Evolutionary conservation across 1,140 invertebrate genomes (phyloP).

Genomic region (Drosophila tristis): DNA sequence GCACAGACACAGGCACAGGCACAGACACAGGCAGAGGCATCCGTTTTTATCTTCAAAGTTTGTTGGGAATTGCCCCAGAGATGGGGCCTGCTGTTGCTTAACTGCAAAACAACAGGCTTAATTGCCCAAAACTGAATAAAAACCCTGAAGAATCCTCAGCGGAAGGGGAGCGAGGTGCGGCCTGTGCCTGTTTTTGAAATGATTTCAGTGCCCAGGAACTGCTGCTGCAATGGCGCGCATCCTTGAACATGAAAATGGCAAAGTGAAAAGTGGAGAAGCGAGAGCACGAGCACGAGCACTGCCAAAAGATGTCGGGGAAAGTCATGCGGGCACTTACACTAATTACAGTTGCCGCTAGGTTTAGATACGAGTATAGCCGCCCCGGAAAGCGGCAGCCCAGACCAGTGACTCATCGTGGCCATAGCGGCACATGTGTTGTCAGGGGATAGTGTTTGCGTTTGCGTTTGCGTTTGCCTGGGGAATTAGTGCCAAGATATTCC

Average conservation of each 20-base stretch:
- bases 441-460: not conserved
- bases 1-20: too few species aligned
- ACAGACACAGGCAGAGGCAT: not conserved
- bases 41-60: conserved; percentile 52
- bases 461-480: conserved; percentile 9
- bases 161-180: too few species aligned
- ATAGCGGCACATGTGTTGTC: conserved; percentile 23
- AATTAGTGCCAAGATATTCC: conserved; percentile 17
- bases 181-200: conserved; percentile 15
- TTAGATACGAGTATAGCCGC: conserved; percentile 1
- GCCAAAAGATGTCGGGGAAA: conserved; percentile 72
- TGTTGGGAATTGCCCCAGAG: conserved; percentile 28
- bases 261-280: conserved; percentile 25
- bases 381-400: conserved; percentile 2
- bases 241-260: conserved; percentile 70
- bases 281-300: conserved; percentile 31
- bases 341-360: conserved; percentile 66
- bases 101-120: conserved; percentile 75
- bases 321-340: conserved; percentile 76
- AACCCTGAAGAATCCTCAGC: not conserved
- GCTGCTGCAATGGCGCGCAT: conserved; percentile 36
- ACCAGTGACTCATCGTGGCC: conserved; percentile 32
- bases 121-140: conserved; percentile 76
- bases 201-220: conserved; percentile 36
- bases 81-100: conserved; percentile 36